Percentiles rank a stretch among this genome's conserved stretches.
phyloP scores from a whole-genome alignment of 2,888 invertebrate species.

The Hipparchia semele region DNA sequence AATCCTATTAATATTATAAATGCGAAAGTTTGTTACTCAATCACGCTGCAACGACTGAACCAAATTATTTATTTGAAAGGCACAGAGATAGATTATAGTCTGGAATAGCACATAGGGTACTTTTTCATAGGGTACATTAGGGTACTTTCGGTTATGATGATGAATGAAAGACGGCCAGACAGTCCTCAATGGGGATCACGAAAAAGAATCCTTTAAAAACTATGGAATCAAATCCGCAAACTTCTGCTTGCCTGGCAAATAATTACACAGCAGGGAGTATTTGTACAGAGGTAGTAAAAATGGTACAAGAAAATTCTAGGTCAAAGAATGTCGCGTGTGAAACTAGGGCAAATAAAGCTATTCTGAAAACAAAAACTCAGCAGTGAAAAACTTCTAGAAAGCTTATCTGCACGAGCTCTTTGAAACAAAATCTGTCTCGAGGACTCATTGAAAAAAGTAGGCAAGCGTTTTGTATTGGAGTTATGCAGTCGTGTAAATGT shows the following conservation, averaged over 20 bases:
- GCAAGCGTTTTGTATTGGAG: constrained; percentile 22
- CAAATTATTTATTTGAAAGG: too few species aligned
- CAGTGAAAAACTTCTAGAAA: constrained; percentile 31
- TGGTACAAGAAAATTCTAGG: constrained; percentile 19
- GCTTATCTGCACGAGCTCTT: constrained; percentile 33
- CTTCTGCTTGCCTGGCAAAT: neutral
- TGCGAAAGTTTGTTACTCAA: too few species aligned
- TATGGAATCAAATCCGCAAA: neutral
- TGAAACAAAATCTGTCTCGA: constrained; percentile 29
- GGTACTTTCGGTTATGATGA: too few species aligned
- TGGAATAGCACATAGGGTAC: too few species aligned
- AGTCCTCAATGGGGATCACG: too few species aligned
- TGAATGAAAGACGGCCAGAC: too few species aligned
- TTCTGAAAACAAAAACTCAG: constrained; percentile 26
- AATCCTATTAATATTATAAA: too few species aligned
- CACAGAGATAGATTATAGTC: too few species aligned
- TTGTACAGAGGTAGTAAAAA: constrained; percentile 4
- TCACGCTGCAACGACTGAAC: too few species aligned
- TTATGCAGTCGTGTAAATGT: neutral
- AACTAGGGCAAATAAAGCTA: constrained; percentile 31
- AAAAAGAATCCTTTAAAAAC: too few species aligned
- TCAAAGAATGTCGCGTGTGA: constrained; percentile 20
- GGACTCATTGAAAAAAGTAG: constrained; percentile 28
- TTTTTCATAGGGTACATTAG: too few species aligned
- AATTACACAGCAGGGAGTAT: neutral